Evolutionary conservation across 2,797 vertebrate species (phyloP), one percentile per base, ranked within the genome.

Genomic region (Oreochromis grahami): DNA sequence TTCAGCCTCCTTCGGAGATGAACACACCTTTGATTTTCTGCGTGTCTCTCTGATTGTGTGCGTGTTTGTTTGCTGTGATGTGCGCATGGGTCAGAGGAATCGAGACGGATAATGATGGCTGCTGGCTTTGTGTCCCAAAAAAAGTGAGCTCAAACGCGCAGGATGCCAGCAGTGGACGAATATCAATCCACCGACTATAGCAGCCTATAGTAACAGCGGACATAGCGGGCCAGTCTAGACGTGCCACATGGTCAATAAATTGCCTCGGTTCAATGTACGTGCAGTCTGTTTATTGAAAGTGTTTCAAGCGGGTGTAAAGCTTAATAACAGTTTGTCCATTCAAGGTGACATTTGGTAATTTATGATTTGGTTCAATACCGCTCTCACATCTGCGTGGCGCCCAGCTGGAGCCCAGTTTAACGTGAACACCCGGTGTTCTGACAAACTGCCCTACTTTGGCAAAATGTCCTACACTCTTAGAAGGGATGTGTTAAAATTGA

Each of bases 11-110:
- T 84, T 80, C 82, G 74, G 63, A 84, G 84, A 78, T 80, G 78
- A 84, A 86, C 87, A 77, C 5, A 19, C n/a, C 70, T 94, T 93
- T 92, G 83, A 90, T 92, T 91, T 90, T 88, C n/a, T 80, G 15
- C 1, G 2, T 51, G 9, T 76, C 15, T 76, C 38, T 63, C 52
- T 76, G 34, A 80, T 21, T 78, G 50, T 81, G 80, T 43, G 19
- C 7, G 70, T 29, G 34, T 43, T 52, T 63, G 63, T 51, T 13
- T 29, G 34, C 19, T 38, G 24, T n/a, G 78, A 56, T 84, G 55
- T 26, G 77, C 26, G 2, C 3, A 55, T 43, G 48, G 17, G 56
- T 90, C 83, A 60, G 38, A 76, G 48, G 41, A 63, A 79, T 70
- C 8, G 24, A 60, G n/a, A 48, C 17, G 13, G 53, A 87, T 89